These are phyloP conservation scores for Anarhynchus alexandrinus DNA, from an alignment of 2,113 vertebrate genomes.

Conservation along the genomic window DNA sequence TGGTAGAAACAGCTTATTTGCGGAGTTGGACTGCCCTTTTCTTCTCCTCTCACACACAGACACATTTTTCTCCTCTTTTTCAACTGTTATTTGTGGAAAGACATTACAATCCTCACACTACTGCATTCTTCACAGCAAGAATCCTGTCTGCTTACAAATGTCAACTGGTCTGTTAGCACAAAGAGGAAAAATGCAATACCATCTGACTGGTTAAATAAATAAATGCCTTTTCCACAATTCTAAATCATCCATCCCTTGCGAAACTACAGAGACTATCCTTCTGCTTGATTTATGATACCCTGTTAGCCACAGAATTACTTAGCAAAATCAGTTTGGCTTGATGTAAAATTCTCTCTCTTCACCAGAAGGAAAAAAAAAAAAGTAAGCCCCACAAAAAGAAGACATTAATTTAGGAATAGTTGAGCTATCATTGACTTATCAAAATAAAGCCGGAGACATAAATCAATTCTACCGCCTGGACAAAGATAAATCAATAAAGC, in stretches of 20 bases:
- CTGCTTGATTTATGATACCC: conserved; percentile 67
- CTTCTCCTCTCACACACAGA: background rate
- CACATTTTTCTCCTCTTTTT: background rate
- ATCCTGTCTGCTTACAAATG: conserved; percentile 21
- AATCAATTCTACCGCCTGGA: conserved; percentile 71
- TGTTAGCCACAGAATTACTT: conserved; percentile 68
- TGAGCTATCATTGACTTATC: conserved; percentile 83
- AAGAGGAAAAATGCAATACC: conserved; percentile 15
- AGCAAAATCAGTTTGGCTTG: conserved; percentile 68
- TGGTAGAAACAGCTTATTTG: background rate
- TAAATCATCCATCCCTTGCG: conserved; percentile 29
- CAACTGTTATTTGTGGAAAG: conserved; percentile 5
- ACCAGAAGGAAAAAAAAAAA: background rate
- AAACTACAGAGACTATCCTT: conserved; percentile 42
- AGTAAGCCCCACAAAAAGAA: conserved; percentile 60
- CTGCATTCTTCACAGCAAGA: conserved; percentile 14
- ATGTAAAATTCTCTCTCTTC: conserved; percentile 57
- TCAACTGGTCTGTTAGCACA: conserved; percentile 18
- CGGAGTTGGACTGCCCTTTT: background rate
- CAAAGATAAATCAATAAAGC: conserved; percentile 82
- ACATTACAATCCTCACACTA: background rate
- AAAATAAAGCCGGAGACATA: conserved; percentile 77
- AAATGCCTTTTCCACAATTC: conserved; percentile 60
- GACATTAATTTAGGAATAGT: conserved; percentile 80
- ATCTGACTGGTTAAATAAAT: conserved; percentile 66